These are phyloP conservation scores for Lamprotornis superbus DNA, from an alignment of 2,113 vertebrate genomes.

Conservation along the genomic window DNA sequence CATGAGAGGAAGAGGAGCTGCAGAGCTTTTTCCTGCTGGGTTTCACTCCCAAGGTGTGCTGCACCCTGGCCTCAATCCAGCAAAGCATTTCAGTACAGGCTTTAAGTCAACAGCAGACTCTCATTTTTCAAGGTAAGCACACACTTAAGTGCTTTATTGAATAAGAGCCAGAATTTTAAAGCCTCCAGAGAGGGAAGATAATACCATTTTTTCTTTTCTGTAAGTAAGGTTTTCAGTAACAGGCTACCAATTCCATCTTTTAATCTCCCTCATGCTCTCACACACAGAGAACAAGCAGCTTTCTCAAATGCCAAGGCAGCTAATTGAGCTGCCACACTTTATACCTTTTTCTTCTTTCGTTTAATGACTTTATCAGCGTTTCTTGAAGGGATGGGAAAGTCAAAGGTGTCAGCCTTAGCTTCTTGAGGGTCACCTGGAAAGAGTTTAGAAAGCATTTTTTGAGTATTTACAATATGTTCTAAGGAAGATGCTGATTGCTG, in stretches of 20 bases:
- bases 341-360: slow-evolving; percentile 73
- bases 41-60: slow-evolving; percentile 44
- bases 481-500: background rate
- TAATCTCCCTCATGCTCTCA: background rate
- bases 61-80: slow-evolving; percentile 12
- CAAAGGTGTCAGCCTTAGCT: slow-evolving; percentile 45
- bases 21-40: background rate
- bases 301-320: slow-evolving; percentile 3
- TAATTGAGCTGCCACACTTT: background rate
- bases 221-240: slow-evolving; percentile 41
- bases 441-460: slow-evolving; percentile 15
- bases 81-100: slow-evolving; percentile 21
- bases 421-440: slow-evolving; percentile 24
- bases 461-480: background rate
- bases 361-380: slow-evolving; percentile 42
- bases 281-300: background rate
- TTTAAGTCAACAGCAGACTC: slow-evolving; percentile 31
- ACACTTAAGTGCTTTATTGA: slow-evolving; percentile 58
- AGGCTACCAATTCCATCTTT: slow-evolving; percentile 33
- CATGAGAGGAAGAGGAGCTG: background rate
- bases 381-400: slow-evolving; percentile 62
- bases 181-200: slow-evolving; percentile 35
- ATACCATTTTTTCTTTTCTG: slow-evolving; percentile 43
- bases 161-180: slow-evolving; percentile 48
- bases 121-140: slow-evolving; percentile 56